These are phyloP conservation scores for Peromyscus attwateri DNA, from an alignment of 2,797 vertebrate species.

Conservation along the genomic window DNA sequence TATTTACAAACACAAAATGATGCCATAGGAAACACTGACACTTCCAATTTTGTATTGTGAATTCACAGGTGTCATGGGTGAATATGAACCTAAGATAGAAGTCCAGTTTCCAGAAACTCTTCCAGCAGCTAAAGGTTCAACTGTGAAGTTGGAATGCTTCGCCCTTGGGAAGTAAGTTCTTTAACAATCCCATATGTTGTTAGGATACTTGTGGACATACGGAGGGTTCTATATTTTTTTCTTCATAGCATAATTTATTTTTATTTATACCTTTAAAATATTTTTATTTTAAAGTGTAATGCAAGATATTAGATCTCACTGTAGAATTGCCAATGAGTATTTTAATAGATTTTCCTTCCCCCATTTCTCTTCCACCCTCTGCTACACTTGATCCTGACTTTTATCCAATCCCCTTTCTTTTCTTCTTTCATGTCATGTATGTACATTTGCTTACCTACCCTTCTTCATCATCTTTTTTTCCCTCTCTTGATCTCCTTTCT, in stretches of 20 bases:
- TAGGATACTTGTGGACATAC: neutral
- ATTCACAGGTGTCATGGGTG: constrained; percentile 95
- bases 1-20: neutral
- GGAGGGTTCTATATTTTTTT: neutral
- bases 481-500: neutral
- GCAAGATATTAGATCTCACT: neutral
- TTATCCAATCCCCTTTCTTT: neutral
- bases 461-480: neutral
- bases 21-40: neutral
- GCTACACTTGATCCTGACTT: too few species aligned
- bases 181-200: rapidly evolving
- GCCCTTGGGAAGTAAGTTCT: constrained; percentile 97
- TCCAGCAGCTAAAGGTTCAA: constrained; percentile 95
- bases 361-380: neutral
- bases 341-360: neutral
- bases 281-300: neutral
- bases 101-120: constrained; percentile 96
- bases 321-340: neutral
- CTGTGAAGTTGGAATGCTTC: constrained; percentile 96
- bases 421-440: neutral
- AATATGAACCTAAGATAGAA: constrained; percentile 99
- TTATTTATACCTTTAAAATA: neutral
- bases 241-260: neutral
- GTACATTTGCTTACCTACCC: neutral
- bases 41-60: neutral